phyloP scores from a whole-genome alignment of 2,113 vertebrate species.

The Cephalopterus ornatus region DNA sequence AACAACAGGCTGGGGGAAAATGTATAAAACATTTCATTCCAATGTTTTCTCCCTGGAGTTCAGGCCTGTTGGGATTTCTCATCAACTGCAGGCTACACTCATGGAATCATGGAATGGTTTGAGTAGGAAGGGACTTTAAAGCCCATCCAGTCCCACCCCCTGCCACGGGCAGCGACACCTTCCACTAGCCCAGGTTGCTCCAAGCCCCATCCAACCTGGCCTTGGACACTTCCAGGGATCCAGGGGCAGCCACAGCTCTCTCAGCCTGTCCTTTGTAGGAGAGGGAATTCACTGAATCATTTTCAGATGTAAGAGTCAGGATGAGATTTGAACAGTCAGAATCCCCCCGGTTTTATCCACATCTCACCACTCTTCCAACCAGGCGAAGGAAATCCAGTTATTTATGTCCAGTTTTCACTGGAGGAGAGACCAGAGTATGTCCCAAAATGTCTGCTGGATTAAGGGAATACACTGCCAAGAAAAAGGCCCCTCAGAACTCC shows the following conservation, averaged over 20 bases:
- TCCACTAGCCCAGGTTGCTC: fast-evolving
- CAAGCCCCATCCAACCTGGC: fast-evolving
- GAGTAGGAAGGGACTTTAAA: background rate
- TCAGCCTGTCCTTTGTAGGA: background rate
- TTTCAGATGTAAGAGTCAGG: background rate
- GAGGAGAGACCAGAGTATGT: fast-evolving
- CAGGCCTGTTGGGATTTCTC: background rate
- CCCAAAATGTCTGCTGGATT: background rate
- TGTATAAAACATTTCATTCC: background rate
- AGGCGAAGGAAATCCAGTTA: background rate
- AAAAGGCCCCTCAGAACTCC: background rate
- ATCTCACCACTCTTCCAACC: background rate
- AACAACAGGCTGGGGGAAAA: background rate
- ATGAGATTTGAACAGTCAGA: background rate
- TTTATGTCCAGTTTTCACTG: background rate
- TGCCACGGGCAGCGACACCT: background rate
- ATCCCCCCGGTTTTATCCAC: background rate
- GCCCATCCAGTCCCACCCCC: background rate
- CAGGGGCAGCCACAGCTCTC: background rate
- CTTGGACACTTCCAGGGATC: background rate
- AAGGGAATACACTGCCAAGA: background rate
- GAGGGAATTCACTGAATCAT: background rate
- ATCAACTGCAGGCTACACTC: background rate
- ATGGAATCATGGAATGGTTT: background rate
- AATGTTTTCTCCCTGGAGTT: background rate